Base-by-base conservation (phyloP, 2,113 vertebrate genomes). In the Axis porcinus region DNA sequence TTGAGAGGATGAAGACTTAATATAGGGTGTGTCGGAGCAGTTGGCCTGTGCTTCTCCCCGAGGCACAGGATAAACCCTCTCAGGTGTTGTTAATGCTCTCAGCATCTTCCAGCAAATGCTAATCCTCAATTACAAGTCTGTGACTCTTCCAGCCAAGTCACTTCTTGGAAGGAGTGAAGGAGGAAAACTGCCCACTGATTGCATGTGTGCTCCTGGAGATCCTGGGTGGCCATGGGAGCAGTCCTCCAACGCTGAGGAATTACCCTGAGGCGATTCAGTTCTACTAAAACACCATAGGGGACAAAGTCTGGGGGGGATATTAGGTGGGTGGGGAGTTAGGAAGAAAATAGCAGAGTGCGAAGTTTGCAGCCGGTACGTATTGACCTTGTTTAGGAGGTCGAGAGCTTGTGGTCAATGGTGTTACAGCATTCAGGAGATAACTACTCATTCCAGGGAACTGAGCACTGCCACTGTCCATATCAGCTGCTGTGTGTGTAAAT, bases 381-480 rank as follows among this genome's bases (percentile, higher is more conserved):
- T 11, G 82, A 55, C 54, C 60, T 86, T 27, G 43, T 12, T 67
- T 14, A 16, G 78, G 89, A 79, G 89, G 89, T n/a, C 45, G 12
- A 64, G 54, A 36, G 33, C 45, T 33, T 28, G 30, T 23, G 43
- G 55, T 60, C 78, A 78, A 5, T 15, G 15, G 45, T 11, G 6
- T 57, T 9, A 6, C 27, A 13, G 43, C 7, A 25, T 3, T 64
- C 60, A 6, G 89, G 85, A 82, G 45, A 10, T n/a, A 89, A 86
- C 74, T 6, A 0, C 83, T 64, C 55, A 70, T 55, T 60, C 90
- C 4, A 2, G 81, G 81, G 88, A 74, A 60, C 50, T 15, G 76
- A 14, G 70, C 67, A 16, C 57, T n/a, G 40, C 84, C 36, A 2
- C 95, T 87, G 67, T 70, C 89, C 95, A 84, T 85, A 78, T 40